phyloP scores from a whole-genome alignment of 2,888 invertebrate species.

The Panopea generosa region DNA sequence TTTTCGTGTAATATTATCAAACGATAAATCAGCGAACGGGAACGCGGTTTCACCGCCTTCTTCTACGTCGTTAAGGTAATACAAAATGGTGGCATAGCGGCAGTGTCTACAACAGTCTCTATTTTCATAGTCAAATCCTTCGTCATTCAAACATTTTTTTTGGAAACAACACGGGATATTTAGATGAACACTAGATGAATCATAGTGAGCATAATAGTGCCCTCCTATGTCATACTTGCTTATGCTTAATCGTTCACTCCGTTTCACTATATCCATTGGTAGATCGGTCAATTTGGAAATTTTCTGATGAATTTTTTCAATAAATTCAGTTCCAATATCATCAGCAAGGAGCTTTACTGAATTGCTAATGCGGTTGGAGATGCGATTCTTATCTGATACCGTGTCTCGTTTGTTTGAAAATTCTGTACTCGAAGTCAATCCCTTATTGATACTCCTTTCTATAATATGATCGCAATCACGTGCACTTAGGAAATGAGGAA shows the following conservation, averaged over 20 bases:
- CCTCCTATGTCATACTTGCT: constrained; percentile 64
- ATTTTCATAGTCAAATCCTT: constrained; percentile 1
- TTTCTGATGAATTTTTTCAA: constrained; percentile 31
- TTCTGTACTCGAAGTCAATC: constrained; percentile 17
- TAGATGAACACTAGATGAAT: constrained; percentile 47
- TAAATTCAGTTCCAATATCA: constrained; percentile 24
- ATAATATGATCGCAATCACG: constrained; percentile 47
- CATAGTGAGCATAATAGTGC: constrained; percentile 69
- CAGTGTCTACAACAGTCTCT: constrained; percentile 43
- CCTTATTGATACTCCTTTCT: constrained; percentile 23
- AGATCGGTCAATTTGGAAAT: constrained; percentile 42
- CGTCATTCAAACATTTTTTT: constrained; percentile 11
- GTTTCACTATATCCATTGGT: constrained; percentile 52
- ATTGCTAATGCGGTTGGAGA: constrained; percentile 14
- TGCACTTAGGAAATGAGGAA: constrained; percentile 32
- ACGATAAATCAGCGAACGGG: constrained; percentile 56
- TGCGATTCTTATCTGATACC: neutral
- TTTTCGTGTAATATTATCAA: constrained; percentile 7
- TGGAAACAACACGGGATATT: constrained; percentile 60
- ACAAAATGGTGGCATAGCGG: constrained; percentile 66
- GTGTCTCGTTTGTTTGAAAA: constrained; percentile 10
- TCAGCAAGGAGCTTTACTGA: constrained; percentile 9
- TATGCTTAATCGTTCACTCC: constrained; percentile 61
- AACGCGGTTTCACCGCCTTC: constrained; percentile 78
- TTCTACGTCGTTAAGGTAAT: too few relatives aligned